These are phyloP conservation scores for Zalophus californianus DNA, from an alignment of 2,797 vertebrate genomes.

Conservation along the genomic window DNA sequence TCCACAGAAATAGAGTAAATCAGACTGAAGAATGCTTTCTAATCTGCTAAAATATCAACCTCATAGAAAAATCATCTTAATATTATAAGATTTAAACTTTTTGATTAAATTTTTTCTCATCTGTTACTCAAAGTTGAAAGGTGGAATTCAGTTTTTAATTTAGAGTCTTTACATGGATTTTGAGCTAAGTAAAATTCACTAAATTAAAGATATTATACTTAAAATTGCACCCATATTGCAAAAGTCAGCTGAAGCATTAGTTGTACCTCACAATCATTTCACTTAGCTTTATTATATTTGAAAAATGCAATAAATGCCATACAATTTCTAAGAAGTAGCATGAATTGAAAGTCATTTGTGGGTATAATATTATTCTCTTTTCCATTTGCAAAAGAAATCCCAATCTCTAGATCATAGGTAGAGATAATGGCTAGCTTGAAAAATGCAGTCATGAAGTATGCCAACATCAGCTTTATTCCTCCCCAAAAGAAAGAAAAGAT, in stretches of 20 bases:
- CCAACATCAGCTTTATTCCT: not conserved
- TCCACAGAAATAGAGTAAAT: not conserved
- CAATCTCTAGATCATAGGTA: not conserved
- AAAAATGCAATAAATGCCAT: slow-evolving; percentile 33
- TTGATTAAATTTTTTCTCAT: slow-evolving; percentile 57
- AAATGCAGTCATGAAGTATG: not conserved
- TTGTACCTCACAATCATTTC: slow-evolving; percentile 54
- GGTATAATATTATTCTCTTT: not conserved
- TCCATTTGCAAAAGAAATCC: slow-evolving; percentile 39
- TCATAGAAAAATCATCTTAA: slow-evolving; percentile 48
- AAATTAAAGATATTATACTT: slow-evolving; percentile 56
- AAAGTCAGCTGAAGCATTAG: slow-evolving; percentile 55
- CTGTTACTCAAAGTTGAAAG: slow-evolving; percentile 45
- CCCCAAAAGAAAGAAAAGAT: not conserved
- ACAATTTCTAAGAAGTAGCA: slow-evolving; percentile 40
- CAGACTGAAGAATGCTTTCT: not conserved
- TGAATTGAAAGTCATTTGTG: slow-evolving; percentile 52
- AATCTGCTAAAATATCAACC: slow-evolving; percentile 14
- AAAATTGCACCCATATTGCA: slow-evolving; percentile 52
- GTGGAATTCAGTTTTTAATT: slow-evolving; percentile 61
- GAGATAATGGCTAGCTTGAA: not conserved
- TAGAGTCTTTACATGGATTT: slow-evolving; percentile 45
- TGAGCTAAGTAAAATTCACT: slow-evolving; percentile 62
- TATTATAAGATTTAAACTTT: slow-evolving; percentile 19
- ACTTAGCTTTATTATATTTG: slow-evolving; percentile 67